Evolutionary conservation across 2,113 vertebrate genomes (phyloP).

Genomic region (Petroica traversi): DNA sequence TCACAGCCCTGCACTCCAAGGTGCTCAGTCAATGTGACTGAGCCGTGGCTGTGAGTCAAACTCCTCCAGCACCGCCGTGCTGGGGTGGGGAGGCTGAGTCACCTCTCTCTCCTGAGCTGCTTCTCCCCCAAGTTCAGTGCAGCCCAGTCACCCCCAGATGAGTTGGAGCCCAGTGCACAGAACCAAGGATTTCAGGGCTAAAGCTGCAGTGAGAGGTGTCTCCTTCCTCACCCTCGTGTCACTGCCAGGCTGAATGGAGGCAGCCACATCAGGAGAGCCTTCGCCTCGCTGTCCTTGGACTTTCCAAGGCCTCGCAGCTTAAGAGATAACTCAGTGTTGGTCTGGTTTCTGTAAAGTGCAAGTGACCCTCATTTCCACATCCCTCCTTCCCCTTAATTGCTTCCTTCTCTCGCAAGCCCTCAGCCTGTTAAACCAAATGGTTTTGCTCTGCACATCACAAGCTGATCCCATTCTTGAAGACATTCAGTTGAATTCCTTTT

Average conservation of each 20-base stretch:
- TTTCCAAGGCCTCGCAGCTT: not conserved
- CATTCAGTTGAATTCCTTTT: not conserved
- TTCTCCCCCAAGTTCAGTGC: not conserved
- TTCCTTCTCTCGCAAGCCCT: not conserved
- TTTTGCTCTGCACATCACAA: slow-evolving; percentile 10
- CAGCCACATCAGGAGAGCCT: not conserved
- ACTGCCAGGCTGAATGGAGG: not conserved
- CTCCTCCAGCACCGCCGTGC: too few relatives aligned
- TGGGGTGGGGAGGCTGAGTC: not conserved
- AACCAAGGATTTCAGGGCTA: fast-evolving
- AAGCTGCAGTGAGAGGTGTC: not conserved
- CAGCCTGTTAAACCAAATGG: not conserved
- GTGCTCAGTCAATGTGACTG: not conserved
- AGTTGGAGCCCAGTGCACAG: not conserved
- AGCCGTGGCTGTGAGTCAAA: not conserved
- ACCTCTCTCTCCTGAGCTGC: not conserved
- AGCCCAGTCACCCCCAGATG: not conserved
- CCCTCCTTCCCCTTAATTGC: not conserved
- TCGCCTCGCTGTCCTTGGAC: not conserved
- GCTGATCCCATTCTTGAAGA: not conserved
- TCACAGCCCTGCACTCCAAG: not conserved
- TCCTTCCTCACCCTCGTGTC: not conserved
- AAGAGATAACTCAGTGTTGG: not conserved
- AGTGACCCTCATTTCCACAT: slow-evolving; percentile 5
- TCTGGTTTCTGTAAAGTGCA: not conserved